These are phyloP conservation scores for Cheilosia vernalis DNA, from an alignment of 2,888 invertebrate genomes.

Conservation along the genomic window DNA sequence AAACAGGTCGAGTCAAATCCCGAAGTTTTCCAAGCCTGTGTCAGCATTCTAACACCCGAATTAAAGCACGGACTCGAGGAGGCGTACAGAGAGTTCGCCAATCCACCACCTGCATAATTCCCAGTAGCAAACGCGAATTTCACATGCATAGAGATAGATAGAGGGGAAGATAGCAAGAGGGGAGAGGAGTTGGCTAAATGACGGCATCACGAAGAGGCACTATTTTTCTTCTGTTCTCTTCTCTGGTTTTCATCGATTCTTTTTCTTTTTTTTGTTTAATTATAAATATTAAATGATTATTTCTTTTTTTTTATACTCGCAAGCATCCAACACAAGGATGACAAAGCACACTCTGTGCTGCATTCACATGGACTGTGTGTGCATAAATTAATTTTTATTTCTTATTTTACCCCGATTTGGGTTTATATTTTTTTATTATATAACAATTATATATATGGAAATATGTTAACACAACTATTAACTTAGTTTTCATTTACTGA, in stretches of 20 bases:
- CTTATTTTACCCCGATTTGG: background rate
- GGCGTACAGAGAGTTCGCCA: constrained; percentile 84
- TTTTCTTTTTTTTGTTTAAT: constrained; percentile 29
- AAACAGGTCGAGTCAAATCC: constrained; percentile 93
- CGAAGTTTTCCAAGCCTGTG: constrained; percentile 91
- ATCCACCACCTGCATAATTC: constrained; percentile 76
- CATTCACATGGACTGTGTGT: constrained; percentile 17
- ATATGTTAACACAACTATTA: constrained; percentile 28
- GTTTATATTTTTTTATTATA: constrained; percentile 49
- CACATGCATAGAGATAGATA: constrained; percentile 46
- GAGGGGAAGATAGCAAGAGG: constrained; percentile 7
- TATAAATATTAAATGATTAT: constrained; percentile 27
- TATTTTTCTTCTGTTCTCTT: constrained; percentile 1
- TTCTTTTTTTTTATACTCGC: constrained; percentile 62
- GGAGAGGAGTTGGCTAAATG: constrained; percentile 6
- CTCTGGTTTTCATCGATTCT: constrained; percentile 34
- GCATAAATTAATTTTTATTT: background rate
- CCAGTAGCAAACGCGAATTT: constrained; percentile 55
- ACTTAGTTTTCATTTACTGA: constrained; percentile 28
- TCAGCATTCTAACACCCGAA: constrained; percentile 89
- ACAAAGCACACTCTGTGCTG: constrained; percentile 19
- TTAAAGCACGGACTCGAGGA: constrained; percentile 93
- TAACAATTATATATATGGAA: constrained; percentile 36
- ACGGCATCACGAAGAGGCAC: constrained; percentile 12
- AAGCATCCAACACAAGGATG: constrained; percentile 18